Conservation (phyloP, 2,888 invertebrate genomes). For the Harpalus rubripes region DNA sequence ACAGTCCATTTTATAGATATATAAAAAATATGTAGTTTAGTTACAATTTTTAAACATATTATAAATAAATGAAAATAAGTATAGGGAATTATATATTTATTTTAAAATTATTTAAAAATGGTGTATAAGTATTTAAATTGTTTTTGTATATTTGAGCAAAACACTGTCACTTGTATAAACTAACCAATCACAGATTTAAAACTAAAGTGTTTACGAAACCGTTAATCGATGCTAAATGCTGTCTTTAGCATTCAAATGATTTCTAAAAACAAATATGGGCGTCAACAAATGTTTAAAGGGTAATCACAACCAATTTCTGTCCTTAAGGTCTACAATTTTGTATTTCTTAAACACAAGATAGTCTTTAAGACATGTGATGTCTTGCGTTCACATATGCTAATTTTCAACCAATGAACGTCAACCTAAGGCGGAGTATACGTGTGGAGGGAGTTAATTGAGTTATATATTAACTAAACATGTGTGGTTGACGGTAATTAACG, state of each 20-base stretch:
- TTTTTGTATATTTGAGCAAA: neutral
- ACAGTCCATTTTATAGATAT: conserved; percentile 14
- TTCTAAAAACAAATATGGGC: conserved; percentile 64
- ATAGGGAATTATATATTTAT: too few relatives aligned
- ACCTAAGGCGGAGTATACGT: conserved; percentile 42
- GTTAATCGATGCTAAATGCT: conserved; percentile 60
- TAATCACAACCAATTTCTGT: conserved; percentile 39
- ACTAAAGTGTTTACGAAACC: conserved; percentile 53
- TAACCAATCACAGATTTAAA: conserved; percentile 50
- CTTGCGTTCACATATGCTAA: conserved; percentile 58
- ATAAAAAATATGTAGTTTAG: neutral
- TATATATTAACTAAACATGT: conserved; percentile 55
- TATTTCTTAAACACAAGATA: neutral
- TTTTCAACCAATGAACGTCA: conserved; percentile 54
- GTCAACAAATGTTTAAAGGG: conserved; percentile 47
- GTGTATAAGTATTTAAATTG: neutral
- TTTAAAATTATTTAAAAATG: too few relatives aligned
- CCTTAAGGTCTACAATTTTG: conserved; percentile 40
- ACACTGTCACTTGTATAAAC: conserved; percentile 4
- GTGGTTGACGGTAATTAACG: conserved; percentile 41
- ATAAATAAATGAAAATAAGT: neutral
- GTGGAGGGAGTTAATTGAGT: conserved; percentile 55
- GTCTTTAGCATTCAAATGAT: conserved; percentile 57
- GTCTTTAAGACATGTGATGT: conserved; percentile 43
- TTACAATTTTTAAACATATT: neutral